phyloP scores from a whole-genome alignment of 2,113 vertebrate genomes.

The Anseranas semipalmata region DNA sequence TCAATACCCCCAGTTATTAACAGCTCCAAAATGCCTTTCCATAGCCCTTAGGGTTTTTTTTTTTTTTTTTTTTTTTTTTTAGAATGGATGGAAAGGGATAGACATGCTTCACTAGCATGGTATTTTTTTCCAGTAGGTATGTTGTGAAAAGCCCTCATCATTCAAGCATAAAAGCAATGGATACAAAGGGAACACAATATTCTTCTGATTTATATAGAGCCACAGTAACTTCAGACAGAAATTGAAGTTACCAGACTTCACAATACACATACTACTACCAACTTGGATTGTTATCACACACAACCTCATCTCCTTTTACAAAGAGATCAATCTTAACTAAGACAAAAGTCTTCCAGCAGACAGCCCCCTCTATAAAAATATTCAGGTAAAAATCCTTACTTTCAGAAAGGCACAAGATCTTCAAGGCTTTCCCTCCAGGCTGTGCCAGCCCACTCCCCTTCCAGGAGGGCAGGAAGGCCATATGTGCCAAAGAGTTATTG shows the following conservation, averaged over 20 bases:
- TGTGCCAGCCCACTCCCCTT: not conserved
- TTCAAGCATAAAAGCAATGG: not conserved
- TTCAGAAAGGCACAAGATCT: not conserved
- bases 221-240: not conserved
- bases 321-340: not conserved
- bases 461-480: not conserved
- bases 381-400: not conserved
- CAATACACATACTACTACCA: not conserved
- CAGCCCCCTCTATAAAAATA: not conserved
- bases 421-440: not conserved
- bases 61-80: too few relatives aligned
- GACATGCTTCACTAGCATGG: not conserved
- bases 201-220: not conserved
- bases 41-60: not conserved
- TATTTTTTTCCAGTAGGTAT: not conserved
- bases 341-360: not conserved
- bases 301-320: not conserved
- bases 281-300: not conserved
- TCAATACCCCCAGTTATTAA: not conserved
- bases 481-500: constrained; percentile 6
- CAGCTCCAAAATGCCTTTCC: not conserved
- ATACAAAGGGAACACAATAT: not conserved
- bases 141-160: not conserved
- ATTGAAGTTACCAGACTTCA: not conserved
- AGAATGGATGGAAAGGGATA: not conserved